Percentiles rank a stretch among this genome's conserved stretches.
Conservation (phyloP, 2,797 vertebrate species). For the Galagoides demidoff region DNA sequence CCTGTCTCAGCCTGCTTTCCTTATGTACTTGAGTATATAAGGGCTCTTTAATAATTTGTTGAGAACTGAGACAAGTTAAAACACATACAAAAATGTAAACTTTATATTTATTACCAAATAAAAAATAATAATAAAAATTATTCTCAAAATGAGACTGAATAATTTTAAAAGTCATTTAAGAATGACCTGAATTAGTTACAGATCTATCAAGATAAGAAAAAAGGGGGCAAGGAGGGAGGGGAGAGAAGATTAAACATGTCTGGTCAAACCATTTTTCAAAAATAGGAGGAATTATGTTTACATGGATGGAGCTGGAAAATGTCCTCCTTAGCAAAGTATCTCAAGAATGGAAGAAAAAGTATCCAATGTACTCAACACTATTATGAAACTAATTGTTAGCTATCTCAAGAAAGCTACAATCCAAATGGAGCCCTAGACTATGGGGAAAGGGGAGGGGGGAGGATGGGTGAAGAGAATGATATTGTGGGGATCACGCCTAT, state of each 20-base stretch:
- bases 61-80: not conserved
- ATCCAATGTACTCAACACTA: no score
- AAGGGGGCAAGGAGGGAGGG: not conserved
- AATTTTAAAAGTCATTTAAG: slow-evolving; percentile 6
- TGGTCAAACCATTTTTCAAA: not conserved
- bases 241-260: not conserved
- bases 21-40: no score
- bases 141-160: not conserved
- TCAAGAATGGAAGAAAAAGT: no score
- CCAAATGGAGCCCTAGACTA: no score
- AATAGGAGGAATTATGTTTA: not conserved
- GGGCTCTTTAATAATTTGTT: not conserved
- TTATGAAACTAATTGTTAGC: no score
- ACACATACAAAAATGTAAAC: not conserved
- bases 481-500: no score
- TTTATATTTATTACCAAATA: not conserved
- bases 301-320: no score
- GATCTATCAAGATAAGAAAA: not conserved
- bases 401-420: no score
- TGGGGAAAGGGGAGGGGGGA: no score
- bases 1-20: not conserved
- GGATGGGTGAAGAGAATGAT: no score
- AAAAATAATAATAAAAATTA: not conserved
- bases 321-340: no score
- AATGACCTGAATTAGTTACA: not conserved